These are phyloP conservation scores for Venturia canescens DNA, from an alignment of 1,140 invertebrate genomes.

Conservation along the genomic window DNA sequence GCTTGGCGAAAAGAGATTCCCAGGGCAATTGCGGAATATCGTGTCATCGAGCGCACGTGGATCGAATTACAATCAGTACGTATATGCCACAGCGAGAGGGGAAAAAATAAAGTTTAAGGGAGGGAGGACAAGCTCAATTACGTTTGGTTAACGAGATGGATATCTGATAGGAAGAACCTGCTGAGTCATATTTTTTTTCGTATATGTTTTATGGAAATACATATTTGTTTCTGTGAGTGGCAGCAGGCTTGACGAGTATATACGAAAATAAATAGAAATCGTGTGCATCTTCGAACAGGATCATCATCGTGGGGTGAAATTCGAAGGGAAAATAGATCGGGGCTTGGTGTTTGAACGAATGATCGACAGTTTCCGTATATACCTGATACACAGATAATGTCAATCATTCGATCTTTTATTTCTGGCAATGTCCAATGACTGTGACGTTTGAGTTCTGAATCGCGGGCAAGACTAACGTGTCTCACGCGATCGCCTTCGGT, in stretches of 20 bases:
- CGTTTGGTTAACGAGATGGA: constrained; percentile 38
- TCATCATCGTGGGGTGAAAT: neutral
- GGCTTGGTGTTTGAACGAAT: no score
- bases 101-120: neutral
- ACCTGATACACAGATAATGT: neutral
- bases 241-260: neutral
- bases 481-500: constrained; percentile 41
- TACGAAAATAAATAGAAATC: neutral
- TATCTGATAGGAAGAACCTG: constrained; percentile 31
- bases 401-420: constrained; percentile 23
- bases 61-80: constrained; percentile 44
- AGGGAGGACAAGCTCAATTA: constrained; percentile 23
- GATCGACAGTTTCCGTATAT: constrained; percentile 7
- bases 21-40: constrained; percentile 41
- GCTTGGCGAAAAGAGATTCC: constrained; percentile 32
- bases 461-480: constrained; percentile 2
- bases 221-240: constrained; percentile 3
- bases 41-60: constrained; percentile 42
- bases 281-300: neutral
- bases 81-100: neutral
- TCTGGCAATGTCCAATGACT: neutral
- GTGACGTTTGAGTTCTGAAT: neutral
- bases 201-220: neutral
- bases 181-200: neutral
- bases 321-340: neutral